Evolutionary conservation across 2,888 invertebrate species (phyloP), one percentile per base, ranked within the genome.

Genomic region (Tinea pellionella): DNA sequence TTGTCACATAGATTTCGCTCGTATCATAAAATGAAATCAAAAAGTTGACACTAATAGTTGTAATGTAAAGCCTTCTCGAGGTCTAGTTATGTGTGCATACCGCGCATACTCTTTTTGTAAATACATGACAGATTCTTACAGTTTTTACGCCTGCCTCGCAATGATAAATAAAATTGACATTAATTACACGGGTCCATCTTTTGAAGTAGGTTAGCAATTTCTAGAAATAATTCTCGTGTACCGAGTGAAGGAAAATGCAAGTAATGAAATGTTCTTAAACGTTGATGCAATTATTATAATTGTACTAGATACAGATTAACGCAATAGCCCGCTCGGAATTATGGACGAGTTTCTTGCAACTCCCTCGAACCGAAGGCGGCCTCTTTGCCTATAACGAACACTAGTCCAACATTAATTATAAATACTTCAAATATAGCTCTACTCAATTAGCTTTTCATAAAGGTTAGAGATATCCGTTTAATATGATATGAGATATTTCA

Each of bases 121-220:
- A 66, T 74, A 72, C 67, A 63, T 42, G 69, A 61, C 63, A 61
- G 19, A 55, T 56, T 60, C 56, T 37, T 51, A 29, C 42, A 60
- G 51, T 60, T 53, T 60, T 60, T 60, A 60, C 53, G 53, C 53
- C 19, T 24, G 24, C 2, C 53, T 53, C 13, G 70, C 73, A 80
- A 84, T 84, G 83, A 83, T 79, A 80, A 79, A 79, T 75, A 77
- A 81, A 81, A 84, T 83, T 82, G 82, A 79, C 82, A 83, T 75
- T 80, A 83, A 85, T 85, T 85, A 71, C 70, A 64, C 60, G 68
- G 66, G 67, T 65, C 69, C 75, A 74, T 74, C 69, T 73, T 75
- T 71, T 72, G 71, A 80, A 77, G 78, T 81, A 72, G 77, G 78
- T 78, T 82, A 81, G 76, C 67, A 75, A 78, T 61, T 57, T 61